These are phyloP conservation scores for Zaprionus davidi DNA, from an alignment of 1,140 invertebrate species.

Conservation along the genomic window DNA sequence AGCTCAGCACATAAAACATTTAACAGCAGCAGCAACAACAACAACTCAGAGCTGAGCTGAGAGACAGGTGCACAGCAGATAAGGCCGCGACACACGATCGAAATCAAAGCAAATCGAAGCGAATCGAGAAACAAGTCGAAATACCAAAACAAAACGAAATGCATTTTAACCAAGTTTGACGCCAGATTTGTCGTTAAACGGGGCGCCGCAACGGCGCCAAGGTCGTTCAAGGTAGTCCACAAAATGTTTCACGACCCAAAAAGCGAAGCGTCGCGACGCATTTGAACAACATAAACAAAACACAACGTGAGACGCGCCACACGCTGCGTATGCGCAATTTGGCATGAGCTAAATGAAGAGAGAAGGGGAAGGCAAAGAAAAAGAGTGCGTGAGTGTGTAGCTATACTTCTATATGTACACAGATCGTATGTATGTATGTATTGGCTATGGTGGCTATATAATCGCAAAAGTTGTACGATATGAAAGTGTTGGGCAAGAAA, in stretches of 20 bases:
- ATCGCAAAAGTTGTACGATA: no score
- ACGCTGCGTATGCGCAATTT: constrained; percentile 77
- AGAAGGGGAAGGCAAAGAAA: background rate
- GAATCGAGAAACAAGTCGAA: constrained; percentile 8
- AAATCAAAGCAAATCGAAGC: constrained; percentile 27
- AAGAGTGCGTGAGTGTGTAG: background rate
- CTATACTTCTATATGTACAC: no score
- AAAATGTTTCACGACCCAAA: constrained; percentile 52
- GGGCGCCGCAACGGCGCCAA: constrained; percentile 69
- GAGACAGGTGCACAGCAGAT: constrained; percentile 34
- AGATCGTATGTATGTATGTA: no score
- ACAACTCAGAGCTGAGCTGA: background rate
- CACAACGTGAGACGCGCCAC: constrained; percentile 43
- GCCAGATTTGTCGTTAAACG: constrained; percentile 37
- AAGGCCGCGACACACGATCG: constrained; percentile 24
- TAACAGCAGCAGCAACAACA: constrained; percentile 11
- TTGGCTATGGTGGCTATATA: no score
- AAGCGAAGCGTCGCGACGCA: constrained; percentile 3
- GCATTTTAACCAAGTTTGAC: constrained; percentile 75
- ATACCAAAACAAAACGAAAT: constrained; percentile 49
- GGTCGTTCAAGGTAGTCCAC: constrained; percentile 78
- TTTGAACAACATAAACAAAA: constrained; percentile 14
- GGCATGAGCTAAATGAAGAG: constrained; percentile 3
- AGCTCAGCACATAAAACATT: constrained; percentile 11
- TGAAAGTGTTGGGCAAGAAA: no score